These are phyloP conservation scores for Drosophila nigromelanica DNA, from an alignment of 1,140 invertebrate species.

Conservation along the genomic window DNA sequence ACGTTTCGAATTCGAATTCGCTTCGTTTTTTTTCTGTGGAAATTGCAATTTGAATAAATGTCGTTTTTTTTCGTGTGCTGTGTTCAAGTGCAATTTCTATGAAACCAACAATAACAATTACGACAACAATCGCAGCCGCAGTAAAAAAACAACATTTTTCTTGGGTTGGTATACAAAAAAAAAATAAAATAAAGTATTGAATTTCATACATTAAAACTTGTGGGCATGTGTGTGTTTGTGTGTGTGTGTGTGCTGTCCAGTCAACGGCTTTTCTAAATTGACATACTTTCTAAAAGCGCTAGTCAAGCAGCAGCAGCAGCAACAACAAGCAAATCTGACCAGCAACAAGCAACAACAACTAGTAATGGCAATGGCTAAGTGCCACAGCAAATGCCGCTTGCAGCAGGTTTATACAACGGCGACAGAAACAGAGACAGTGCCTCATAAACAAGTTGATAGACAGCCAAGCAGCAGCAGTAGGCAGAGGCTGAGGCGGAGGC, in stretches of 20 bases:
- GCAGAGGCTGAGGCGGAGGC: background rate
- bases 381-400: slow-evolving; percentile 32
- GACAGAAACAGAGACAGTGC: slow-evolving; percentile 30
- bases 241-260: slow-evolving; percentile 55
- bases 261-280: slow-evolving; percentile 80
- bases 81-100: slow-evolving; percentile 26
- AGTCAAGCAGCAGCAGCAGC: slow-evolving; percentile 47
- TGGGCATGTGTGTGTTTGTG: slow-evolving; percentile 23
- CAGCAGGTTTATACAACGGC: slow-evolving; percentile 30
- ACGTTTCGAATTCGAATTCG: slow-evolving; percentile 23
- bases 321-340: slow-evolving; percentile 45
- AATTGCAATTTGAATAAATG: slow-evolving; percentile 40
- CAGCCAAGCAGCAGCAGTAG: slow-evolving; percentile 14
- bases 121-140: slow-evolving; percentile 1
- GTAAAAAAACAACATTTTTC: background rate
- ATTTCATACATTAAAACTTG: slow-evolving; percentile 18
- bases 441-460: slow-evolving; percentile 58
- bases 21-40: slow-evolving; percentile 14
- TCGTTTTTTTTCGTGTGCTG: slow-evolving; percentile 69
- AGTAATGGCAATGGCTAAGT: slow-evolving; percentile 38
- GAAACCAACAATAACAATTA: slow-evolving; percentile 13
- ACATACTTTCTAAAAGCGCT: slow-evolving; percentile 79
- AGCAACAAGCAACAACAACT: slow-evolving; percentile 23
- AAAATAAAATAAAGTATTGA: slow-evolving; percentile 5
- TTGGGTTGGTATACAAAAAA: slow-evolving; percentile 36